phyloP scores from a whole-genome alignment of 1,140 invertebrate species.

The Aphidius ervi region DNA sequence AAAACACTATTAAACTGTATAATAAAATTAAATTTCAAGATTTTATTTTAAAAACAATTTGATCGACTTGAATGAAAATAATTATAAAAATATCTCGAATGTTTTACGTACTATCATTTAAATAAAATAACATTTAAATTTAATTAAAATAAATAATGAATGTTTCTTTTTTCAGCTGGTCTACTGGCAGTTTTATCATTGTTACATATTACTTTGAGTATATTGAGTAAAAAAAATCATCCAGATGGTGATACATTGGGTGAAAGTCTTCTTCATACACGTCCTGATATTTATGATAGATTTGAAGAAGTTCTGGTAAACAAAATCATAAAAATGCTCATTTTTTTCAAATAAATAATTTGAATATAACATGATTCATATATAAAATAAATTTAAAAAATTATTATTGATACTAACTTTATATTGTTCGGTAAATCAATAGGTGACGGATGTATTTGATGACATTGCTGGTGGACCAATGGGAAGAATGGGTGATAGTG shows the following conservation, averaged over 20 bases:
- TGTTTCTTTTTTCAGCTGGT: constrained; percentile 34
- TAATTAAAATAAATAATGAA: constrained; percentile 2
- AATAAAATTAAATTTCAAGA: no score
- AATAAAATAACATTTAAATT: no score
- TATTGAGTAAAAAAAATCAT: constrained; percentile 26
- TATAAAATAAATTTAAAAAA: no score
- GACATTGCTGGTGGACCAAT: constrained; percentile 36
- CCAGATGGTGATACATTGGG: constrained; percentile 34
- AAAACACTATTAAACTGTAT: no score
- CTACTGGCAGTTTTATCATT: constrained; percentile 41
- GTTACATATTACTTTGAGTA: constrained; percentile 37
- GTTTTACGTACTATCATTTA: no score
- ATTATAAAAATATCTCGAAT: no score
- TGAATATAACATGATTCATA: no score
- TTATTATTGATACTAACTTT: no score
- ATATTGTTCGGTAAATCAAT: constrained; percentile 1
- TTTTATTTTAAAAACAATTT: no score
- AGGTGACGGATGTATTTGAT: constrained; percentile 43
- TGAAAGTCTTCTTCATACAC: constrained; percentile 38
- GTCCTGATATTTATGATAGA: constrained; percentile 40
- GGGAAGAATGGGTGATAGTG: constrained; percentile 31
- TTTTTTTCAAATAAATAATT: neutral
- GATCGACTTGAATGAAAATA: no score
- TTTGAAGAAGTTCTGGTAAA: constrained; percentile 43
- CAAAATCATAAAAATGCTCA: constrained; percentile 6